phyloP scores from a whole-genome alignment of 2,797 vertebrate species.

The Gadopsis marmoratus region DNA sequence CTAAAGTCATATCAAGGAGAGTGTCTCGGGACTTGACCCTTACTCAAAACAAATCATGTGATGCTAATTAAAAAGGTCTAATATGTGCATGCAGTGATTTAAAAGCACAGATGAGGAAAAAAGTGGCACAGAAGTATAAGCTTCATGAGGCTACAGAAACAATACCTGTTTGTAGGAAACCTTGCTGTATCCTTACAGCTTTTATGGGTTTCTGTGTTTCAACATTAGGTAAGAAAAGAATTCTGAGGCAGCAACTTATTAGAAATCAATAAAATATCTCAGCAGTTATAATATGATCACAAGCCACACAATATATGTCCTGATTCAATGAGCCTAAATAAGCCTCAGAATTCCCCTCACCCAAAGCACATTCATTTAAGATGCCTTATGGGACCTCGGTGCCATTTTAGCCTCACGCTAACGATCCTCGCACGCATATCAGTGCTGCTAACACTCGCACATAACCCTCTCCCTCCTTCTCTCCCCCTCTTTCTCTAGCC shows the following conservation, averaged over 20 bases:
- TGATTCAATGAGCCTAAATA: slow-evolving; percentile 56
- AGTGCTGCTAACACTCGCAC: slow-evolving; percentile 67
- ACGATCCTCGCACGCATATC: slow-evolving; percentile 77
- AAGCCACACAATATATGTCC: slow-evolving; percentile 12
- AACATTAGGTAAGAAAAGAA: background rate
- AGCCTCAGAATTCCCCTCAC: slow-evolving; percentile 50
- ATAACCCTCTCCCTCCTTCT: slow-evolving; percentile 47
- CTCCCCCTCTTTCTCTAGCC: slow-evolving; percentile 53
- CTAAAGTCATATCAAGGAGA: slow-evolving; percentile 22
- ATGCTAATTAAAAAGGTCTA: slow-evolving; percentile 49
- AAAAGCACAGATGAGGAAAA: slow-evolving; percentile 12
- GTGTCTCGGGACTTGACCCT: slow-evolving; percentile 40
- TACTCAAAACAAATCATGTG: slow-evolving; percentile 39
- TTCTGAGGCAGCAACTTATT: slow-evolving; percentile 11
- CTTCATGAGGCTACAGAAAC: background rate
- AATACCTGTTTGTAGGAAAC: background rate
- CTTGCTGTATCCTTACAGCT: background rate
- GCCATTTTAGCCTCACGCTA: slow-evolving; percentile 75
- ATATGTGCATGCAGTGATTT: slow-evolving; percentile 38
- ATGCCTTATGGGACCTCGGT: slow-evolving; percentile 66
- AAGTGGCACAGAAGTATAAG: background rate
- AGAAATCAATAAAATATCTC: slow-evolving; percentile 44
- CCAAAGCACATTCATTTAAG: slow-evolving; percentile 62
- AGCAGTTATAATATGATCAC: slow-evolving; percentile 32
- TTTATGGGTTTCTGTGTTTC: background rate